Evolutionary conservation across 2,888 invertebrate genomes (phyloP), one percentile per base, ranked within the genome.

Genomic region (Himalopsyche anomala): DNA sequence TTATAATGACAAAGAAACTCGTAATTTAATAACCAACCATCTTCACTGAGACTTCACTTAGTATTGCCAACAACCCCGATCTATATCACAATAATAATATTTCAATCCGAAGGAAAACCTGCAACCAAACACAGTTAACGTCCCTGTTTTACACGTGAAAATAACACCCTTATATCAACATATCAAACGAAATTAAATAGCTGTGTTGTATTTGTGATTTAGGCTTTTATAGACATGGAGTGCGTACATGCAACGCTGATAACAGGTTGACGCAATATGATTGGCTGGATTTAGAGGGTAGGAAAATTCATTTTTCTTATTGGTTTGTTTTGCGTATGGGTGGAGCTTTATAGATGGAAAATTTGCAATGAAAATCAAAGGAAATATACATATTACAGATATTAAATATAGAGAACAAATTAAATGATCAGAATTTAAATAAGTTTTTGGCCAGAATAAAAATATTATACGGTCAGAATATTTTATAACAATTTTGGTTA

Each of bases 241-340:
- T 45, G 82, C 5, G 17, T 19, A 36, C 6, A 36, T 56, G 82
- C 55, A 82, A 45, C 51, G 12, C 42, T 40, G 62, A 86, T 82
- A 87, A 89, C 93, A 93, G 91, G 90, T 92, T 92, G 92, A 91
- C 89, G 85, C 85, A 0, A 84, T 84, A 74, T 89, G 90, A 92
- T 93, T 93, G 92, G 93, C 56, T 82, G 87, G 87, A 74, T 84
- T 82, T 86, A 89, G 91, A 91, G 91, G 90, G 90, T 90, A 80
- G 79, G 88, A 89, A 89, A 91, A 91, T 90, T 91, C 90, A 84
- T 28, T 15, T 36, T 83, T 88, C 87, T 90, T 90, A 92, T 93
- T 93, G 92, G 93, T 81, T 89, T 89, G 92, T 92, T 91, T 91
- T 87, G 91, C 90, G 90, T 90, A 87, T 87, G 90, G 93, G 93